Base-by-base conservation (phyloP, 2,888 invertebrate genomes). In the Molorchus minor region DNA sequence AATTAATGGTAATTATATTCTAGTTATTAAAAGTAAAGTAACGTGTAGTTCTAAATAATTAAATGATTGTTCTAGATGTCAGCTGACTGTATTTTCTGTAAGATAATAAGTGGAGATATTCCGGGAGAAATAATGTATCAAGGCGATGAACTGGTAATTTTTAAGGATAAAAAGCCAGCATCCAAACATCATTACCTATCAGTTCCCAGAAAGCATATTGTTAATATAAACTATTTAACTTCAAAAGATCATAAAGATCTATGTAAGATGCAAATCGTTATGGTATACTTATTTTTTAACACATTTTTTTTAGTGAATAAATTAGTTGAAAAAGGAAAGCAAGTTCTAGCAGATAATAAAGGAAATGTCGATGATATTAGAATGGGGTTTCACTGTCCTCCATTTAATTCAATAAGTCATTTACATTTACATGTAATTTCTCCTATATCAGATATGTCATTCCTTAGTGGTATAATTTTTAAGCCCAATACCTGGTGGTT, bases 341-440 rank as follows among this genome's bases (percentile, higher is more conserved):
- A 80, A 43, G 79, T 86, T 5, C 67, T 86, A n/a, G 71, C 79
- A 52, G 80, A 85, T 53, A 78, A 83, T 65, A 83, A 83, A 35
- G 84, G 81, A 1, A 72, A 82, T 64, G 35, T 75, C 20, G 67
- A 73, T 40, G 80, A 82, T 62, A 71, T 77, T 12, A 82, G 87
- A 44, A 82, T 88, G 38, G 96, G 96, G 0, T 96, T 94, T 75
- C 96, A 96, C 77, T 90, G 93, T 89, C 96, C 96, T 0, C 96
- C 96, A 0, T 95, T 95, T 79, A 87, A 90, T 58, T 89, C 91
- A 1, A 86, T 96, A 0, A 79, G 82, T 43, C 96, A 96, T 80
- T 81, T 94, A 3, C 96, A 96, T 78, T 82, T 96, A 56, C 96
- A 97, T 73, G 86, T 89, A 0, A 95, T 96, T 52, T 88, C 91